Conservation (phyloP, 2,797 vertebrate species). For the Pangasius macronema region DNA sequence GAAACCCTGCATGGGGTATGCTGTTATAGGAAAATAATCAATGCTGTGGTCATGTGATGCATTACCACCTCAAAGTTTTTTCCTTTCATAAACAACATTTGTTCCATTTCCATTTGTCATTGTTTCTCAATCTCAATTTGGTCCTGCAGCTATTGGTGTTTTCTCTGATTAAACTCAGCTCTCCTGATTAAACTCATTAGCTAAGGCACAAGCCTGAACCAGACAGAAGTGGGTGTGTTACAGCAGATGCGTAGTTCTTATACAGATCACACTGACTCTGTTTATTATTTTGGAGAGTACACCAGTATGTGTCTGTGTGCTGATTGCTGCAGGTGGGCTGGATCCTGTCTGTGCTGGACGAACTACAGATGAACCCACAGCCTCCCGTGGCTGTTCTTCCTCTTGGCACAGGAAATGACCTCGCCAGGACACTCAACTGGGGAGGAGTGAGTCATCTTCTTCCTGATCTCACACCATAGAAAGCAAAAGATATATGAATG, state of each 20-base stretch:
- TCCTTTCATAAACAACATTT: not conserved
- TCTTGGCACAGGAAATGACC: constrained; percentile 96
- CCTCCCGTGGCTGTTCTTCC: constrained; percentile 97
- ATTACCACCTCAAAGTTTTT: not conserved
- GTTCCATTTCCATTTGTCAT: not conserved
- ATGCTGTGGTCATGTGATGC: not conserved
- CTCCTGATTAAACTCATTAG: not conserved
- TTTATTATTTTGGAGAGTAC: not conserved
- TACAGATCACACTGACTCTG: not conserved
- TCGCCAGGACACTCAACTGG: constrained; percentile 98
- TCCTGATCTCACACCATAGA: constrained; percentile 1
- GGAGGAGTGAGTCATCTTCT: constrained; percentile 87
- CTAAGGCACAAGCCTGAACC: not conserved
- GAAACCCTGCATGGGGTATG: not conserved
- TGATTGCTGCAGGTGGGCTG: constrained; percentile 88
- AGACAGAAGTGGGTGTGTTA: not conserved
- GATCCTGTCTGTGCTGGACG: constrained; percentile 95
- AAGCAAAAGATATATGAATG: constrained; percentile 19
- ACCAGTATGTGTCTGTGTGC: constrained; percentile 26
- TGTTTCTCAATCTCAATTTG: not conserved
- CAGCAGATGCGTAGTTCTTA: not conserved
- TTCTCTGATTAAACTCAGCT: not conserved
- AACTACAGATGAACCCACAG: constrained; percentile 91
- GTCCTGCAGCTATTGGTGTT: too few species aligned
- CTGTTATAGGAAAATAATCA: not conserved